Evolutionary conservation across 2,797 vertebrate genomes (phyloP), one percentile per base, ranked within the genome.

Genomic region (Micrastur ruficollis): DNA sequence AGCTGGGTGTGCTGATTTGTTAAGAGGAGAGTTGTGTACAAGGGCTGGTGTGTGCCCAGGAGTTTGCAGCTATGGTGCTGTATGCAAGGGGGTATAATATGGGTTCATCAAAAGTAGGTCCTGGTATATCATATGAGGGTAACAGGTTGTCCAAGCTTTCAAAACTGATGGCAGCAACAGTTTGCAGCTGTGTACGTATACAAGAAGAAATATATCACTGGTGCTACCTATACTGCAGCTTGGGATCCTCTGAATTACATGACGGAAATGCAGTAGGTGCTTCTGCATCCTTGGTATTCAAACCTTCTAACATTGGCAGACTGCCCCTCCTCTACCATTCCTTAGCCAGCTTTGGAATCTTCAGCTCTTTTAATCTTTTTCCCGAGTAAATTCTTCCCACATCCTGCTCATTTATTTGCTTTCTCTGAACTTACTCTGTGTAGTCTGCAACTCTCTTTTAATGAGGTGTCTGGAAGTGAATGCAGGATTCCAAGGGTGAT

Each of bases 391-490:
- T 87, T 36, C 62, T 36, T 89, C 38, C 27, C 70, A 34, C 16
- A 38, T 55, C 34, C 26, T 88, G 46, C 67, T 94, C 25, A 27
- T 96, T 93, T 86, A 23, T 58, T 86, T 93, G 66, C 56, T 78
- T 79, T 93, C 38, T 89, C 49, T 58, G 66, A 85, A 87, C 46
- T 66, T 47, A 12, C 52, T 91, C 55, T 42, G 7, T 70, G 31
- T 38, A 76, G 38, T 68, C 73, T 70, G 42, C 26, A 63, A 56
- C 78, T 85, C 59, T 81, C 84, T 80, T 36, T 86, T 93, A 90
- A 93, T 82, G 90, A 97, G 70, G 44, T 90, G 44, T 86, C 88
- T 95, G 56, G 67, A 93, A 71, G 47, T 87, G 78, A 86, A 67
- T 49, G 23, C 36, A 82, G 84, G 79, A 93, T 90, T 81, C 75